These are phyloP conservation scores for Varanus salvator DNA, from an alignment of 2,113 vertebrate genomes.

Conservation along the genomic window DNA sequence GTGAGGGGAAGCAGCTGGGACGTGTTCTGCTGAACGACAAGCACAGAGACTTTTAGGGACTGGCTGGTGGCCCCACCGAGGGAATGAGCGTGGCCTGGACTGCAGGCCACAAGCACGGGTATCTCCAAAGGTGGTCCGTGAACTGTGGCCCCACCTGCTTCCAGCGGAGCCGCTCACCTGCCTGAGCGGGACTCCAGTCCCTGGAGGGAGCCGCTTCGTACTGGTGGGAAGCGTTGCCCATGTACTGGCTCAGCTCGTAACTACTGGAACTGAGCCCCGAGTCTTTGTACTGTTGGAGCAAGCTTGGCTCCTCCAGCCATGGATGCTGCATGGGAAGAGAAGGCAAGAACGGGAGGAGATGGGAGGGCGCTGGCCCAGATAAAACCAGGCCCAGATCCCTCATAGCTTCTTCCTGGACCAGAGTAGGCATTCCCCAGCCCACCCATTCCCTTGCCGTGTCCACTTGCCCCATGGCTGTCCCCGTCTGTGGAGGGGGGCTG, in stretches of 20 bases:
- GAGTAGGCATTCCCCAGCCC: background rate
- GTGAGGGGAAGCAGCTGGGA: background rate
- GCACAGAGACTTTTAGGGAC: slow-evolving; percentile 26
- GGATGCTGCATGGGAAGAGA: slow-evolving; percentile 6
- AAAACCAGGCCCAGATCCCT: background rate
- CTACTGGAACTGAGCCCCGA: slow-evolving; percentile 89
- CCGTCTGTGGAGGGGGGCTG: background rate
- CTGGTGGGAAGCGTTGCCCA: slow-evolving; percentile 64
- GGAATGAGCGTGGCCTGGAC: background rate
- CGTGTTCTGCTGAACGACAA: slow-evolving; percentile 53
- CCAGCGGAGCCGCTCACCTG: slow-evolving; percentile 69
- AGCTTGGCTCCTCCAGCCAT: slow-evolving; percentile 63
- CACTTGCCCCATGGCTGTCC: background rate
- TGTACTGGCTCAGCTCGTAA: slow-evolving; percentile 91
- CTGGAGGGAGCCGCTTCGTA: background rate
- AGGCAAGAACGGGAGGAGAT: background rate
- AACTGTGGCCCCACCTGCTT: background rate
- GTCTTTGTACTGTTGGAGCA: slow-evolving; percentile 81
- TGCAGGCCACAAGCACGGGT: background rate
- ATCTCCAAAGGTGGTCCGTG: background rate
- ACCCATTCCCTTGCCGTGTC: background rate
- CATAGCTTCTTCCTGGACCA: background rate
- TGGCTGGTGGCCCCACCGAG: background rate
- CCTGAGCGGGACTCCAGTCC: slow-evolving; percentile 59
- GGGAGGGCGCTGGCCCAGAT: background rate